These are phyloP conservation scores for Ciconia nigra DNA, from an alignment of 2,797 vertebrate species.

Conservation along the genomic window DNA sequence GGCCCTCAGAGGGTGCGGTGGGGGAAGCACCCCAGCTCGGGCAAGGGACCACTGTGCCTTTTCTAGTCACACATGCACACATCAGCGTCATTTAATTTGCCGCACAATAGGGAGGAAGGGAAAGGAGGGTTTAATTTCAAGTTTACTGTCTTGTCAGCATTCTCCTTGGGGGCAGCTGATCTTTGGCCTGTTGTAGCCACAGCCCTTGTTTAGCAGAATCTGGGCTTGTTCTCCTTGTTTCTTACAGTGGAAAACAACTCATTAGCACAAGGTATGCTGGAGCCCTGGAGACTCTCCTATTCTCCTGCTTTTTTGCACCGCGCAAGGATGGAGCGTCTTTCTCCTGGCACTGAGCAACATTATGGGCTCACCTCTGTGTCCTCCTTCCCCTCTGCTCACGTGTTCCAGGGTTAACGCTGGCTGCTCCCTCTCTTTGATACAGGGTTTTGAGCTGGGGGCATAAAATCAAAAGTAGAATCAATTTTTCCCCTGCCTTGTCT, in stretches of 20 bases:
- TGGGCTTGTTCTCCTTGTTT: neutral
- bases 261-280: slow-evolving; percentile 6
- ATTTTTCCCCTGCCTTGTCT: neutral
- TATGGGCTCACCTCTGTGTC: neutral
- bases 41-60: fast-evolving
- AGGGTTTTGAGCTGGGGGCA: neutral
- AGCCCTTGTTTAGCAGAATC: slow-evolving; percentile 1
- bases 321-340: neutral
- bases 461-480: neutral
- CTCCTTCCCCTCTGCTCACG: neutral
- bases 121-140: neutral
- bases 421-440: neutral
- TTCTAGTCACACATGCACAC: fast-evolving
- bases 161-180: neutral
- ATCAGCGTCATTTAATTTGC: neutral
- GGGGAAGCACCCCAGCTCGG: neutral
- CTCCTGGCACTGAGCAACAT: neutral
- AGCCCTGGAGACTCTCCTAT: neutral
- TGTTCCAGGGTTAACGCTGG: neutral
- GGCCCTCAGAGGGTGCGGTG: fast-evolving
- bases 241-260: slow-evolving; percentile 47
- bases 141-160: neutral
- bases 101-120: neutral
- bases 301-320: neutral
- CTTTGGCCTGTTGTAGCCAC: slow-evolving; percentile 22